Evolutionary conservation across 2,113 vertebrate species (phyloP).

Genomic region (Otus sunia): DNA sequence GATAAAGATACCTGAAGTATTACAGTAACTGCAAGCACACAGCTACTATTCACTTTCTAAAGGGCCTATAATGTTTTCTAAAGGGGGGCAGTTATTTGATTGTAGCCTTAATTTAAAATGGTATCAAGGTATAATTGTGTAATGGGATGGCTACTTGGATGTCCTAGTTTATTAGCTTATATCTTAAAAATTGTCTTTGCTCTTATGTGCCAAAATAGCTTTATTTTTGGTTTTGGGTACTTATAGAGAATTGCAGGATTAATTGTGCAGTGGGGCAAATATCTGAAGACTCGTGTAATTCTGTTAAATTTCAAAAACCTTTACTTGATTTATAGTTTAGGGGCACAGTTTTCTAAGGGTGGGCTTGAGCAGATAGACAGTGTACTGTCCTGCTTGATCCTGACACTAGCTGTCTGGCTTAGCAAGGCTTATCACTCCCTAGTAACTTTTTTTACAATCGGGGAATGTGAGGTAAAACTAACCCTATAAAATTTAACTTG

Average conservation of each 20-base stretch:
- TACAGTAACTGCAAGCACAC: constrained; percentile 25
- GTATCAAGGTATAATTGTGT: not conserved
- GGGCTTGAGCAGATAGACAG: not conserved
- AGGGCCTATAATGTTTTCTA: not conserved
- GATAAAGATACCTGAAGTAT: not conserved
- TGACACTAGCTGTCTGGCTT: not conserved
- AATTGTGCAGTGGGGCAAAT: not conserved
- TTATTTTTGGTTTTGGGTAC: not conserved
- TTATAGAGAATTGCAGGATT: not conserved
- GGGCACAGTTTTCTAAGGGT: not conserved
- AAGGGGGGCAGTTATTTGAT: not conserved
- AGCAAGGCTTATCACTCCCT: not conserved
- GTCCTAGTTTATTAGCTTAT: not conserved
- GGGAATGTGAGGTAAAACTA: not conserved
- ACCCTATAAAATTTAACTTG: not conserved
- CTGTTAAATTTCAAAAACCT: not conserved
- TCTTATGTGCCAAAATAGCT: not conserved
- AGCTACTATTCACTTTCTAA: not conserved
- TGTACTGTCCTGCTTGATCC: not conserved
- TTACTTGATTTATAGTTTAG: not conserved
- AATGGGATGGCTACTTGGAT: not conserved
- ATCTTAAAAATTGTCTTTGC: not conserved
- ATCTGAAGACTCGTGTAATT: not conserved
- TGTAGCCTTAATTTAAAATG: constrained; percentile 1
- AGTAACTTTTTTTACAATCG: not conserved